phyloP scores from a whole-genome alignment of 2,888 invertebrate genomes.

The Sipunculus nudus region DNA sequence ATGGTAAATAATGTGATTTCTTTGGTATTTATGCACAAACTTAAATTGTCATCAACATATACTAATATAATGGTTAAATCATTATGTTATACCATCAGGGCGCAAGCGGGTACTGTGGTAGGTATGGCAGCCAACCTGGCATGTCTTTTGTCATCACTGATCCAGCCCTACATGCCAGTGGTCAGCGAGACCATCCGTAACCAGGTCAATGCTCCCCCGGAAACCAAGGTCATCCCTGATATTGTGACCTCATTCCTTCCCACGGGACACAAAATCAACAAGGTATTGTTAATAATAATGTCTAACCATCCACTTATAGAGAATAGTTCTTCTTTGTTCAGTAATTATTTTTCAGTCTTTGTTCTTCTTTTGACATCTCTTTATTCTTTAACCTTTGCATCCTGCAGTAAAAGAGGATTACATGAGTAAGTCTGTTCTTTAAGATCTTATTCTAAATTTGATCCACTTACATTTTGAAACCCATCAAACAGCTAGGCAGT shows the following conservation, averaged over 20 bases:
- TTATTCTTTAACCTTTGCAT: too few species aligned
- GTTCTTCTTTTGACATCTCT: too few species aligned
- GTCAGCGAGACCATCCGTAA: constrained; percentile 75
- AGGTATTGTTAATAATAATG: constrained; percentile 63
- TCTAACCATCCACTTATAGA: background rate
- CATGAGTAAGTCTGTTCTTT: too few species aligned
- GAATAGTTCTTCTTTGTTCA: background rate
- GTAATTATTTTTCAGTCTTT: constrained; percentile 1
- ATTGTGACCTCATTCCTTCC: constrained; percentile 72
- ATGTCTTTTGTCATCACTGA: constrained; percentile 80
- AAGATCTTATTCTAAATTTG: too few species aligned
- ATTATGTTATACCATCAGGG: too few species aligned
- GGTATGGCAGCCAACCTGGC: constrained; percentile 84
- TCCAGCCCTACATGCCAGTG: constrained; percentile 92
- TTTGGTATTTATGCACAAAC: too few species aligned
- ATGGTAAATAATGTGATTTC: too few species aligned
- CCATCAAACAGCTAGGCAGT: too few species aligned
- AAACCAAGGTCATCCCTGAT: constrained; percentile 62
- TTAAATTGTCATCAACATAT: too few species aligned
- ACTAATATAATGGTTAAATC: too few species aligned
- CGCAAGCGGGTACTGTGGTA: constrained; percentile 84
- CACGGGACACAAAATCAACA: constrained; percentile 85
- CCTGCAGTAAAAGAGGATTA: too few species aligned
- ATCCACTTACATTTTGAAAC: too few species aligned
- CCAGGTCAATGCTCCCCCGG: constrained; percentile 74